phyloP scores from a whole-genome alignment of 2,797 vertebrate species.

The Threskiornis aethiopicus region DNA sequence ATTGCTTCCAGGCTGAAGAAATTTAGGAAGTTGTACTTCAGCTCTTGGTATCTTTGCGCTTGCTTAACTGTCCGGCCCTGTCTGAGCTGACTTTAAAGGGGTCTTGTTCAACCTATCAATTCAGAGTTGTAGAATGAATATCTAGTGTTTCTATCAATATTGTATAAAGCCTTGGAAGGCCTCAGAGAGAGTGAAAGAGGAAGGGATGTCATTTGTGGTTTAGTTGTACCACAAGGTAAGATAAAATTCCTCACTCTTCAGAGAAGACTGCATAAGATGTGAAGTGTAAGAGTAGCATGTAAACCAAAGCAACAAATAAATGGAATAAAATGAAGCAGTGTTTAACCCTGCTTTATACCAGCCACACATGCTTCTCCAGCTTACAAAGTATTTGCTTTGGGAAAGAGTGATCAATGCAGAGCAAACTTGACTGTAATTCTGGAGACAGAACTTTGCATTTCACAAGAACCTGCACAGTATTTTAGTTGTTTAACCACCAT shows the following conservation, averaged over 20 bases:
- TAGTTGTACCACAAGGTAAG: not conserved
- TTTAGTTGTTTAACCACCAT: slow-evolving; percentile 25
- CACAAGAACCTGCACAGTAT: not conserved
- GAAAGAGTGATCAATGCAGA: not conserved
- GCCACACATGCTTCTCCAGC: not conserved
- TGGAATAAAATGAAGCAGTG: not conserved
- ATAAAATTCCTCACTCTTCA: not conserved
- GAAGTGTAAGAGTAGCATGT: not conserved
- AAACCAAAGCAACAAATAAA: not conserved
- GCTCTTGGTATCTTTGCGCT: not conserved
- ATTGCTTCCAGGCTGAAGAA: not conserved
- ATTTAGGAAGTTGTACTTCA: not conserved
- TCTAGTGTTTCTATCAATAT: not conserved
- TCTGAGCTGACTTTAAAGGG: not conserved
- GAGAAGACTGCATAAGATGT: not conserved
- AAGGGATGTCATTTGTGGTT: not conserved
- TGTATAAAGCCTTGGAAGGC: not conserved
- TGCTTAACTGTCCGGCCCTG: not conserved
- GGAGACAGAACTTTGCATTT: slow-evolving; percentile 22
- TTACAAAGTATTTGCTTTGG: not conserved
- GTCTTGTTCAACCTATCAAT: not conserved
- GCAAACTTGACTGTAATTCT: not conserved
- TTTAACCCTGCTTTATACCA: not conserved
- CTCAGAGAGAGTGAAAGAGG: not conserved
- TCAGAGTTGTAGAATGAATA: not conserved